Evolutionary conservation across 2,113 vertebrate genomes (phyloP), one percentile per base, ranked within the genome.

Genomic region (Candoia aspera): DNA sequence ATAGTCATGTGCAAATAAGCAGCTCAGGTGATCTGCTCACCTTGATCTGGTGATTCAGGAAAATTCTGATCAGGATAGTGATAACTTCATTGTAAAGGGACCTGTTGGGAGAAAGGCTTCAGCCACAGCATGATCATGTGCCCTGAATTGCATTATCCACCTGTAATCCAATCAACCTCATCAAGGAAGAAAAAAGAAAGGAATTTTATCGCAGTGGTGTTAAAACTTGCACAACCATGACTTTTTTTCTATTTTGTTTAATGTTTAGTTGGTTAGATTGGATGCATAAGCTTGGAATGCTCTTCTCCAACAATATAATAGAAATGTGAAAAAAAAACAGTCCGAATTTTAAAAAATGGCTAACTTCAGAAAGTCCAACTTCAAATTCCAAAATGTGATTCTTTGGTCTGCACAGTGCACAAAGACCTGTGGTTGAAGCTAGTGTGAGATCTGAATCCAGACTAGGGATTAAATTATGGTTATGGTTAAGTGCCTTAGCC

Each of bases 51-150:
- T 85, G 87, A 88, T n/a, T 83, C 68, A 84, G 86, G 17, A 33
- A 57, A 84, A 89, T 64, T 85, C 87, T 89, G 58, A 88, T 46
- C 23, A 68, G 15, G 29, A 26, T 54, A 23, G 23, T 55, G 91
- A 92, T 64, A 84, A 84, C 26, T 84, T 84, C 90, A 88, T 91
- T 93, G 90, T 91, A 91, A 91, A 88, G 86, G 6, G 91, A 88
- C 68, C 59, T 88, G 73, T 57, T 84, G 42, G 59, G 73, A 64
- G 58, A 79, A 37, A 54, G 33, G 55, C 2, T 9, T 46, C 4
- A 88, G 5, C 46, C 55, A 21, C 9, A 19, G 24, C 4, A 42
- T 29, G 21, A 84, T 91, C 58, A 62, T 88, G 58, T 68, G 33
- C 73, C 26, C 4, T 88, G 13, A 84, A 93, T 54, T 88, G 21